Conservation (phyloP, 2,888 invertebrate genomes). For the Scelioninae gen. 2 region DNA sequence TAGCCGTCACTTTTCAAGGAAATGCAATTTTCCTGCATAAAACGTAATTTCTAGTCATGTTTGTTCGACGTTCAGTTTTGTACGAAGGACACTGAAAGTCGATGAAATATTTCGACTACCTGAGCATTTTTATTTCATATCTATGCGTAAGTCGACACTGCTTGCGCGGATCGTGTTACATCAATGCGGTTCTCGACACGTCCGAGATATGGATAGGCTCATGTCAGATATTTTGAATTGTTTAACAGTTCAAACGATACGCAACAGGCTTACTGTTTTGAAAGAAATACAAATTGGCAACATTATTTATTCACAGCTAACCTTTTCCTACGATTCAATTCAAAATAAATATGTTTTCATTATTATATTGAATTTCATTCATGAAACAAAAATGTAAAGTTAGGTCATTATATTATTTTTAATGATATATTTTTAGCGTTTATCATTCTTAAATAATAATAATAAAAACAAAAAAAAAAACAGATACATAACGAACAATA, state of each 20-base stretch:
- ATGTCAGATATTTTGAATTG: constrained; percentile 55
- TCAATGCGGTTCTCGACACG: constrained; percentile 62
- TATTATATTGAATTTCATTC: not conserved
- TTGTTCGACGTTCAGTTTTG: constrained; percentile 35
- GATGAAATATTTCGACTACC: constrained; percentile 51
- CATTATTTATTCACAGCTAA: constrained; percentile 31
- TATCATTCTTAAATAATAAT: too few species aligned
- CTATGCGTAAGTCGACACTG: constrained; percentile 62
- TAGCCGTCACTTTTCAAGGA: constrained; percentile 29
- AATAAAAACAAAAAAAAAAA: too few species aligned
- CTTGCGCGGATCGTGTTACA: constrained; percentile 55
- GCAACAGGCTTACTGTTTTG: constrained; percentile 43
- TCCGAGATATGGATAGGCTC: constrained; percentile 52
- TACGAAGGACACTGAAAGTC: constrained; percentile 45
- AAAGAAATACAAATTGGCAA: constrained; percentile 36
- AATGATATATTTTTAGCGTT: too few species aligned
- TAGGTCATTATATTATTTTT: too few species aligned
- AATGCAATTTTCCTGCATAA: constrained; percentile 47
- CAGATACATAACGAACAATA: too few species aligned
- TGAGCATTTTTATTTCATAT: constrained; percentile 63
- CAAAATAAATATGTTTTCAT: not conserved
- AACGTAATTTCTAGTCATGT: constrained; percentile 7
- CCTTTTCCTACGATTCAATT: constrained; percentile 12
- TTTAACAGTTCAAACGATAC: constrained; percentile 53
- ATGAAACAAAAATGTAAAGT: too few species aligned